A percentile compares a stretch with the other conserved stretches of the same genome.
phyloP scores from a whole-genome alignment of 2,797 vertebrate species.

The Psittacula echo region DNA sequence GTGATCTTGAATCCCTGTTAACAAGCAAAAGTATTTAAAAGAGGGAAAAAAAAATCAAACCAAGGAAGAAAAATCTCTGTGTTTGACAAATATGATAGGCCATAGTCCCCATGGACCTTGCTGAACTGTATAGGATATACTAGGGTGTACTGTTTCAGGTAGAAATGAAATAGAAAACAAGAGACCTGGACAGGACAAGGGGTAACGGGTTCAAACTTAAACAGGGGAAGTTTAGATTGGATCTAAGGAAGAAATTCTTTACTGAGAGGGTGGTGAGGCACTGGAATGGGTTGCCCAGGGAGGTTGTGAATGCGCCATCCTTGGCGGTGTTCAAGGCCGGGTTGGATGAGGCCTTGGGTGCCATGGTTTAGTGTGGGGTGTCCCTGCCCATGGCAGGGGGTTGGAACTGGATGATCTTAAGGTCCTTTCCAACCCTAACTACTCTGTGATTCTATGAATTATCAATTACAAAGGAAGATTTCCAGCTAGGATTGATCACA shows the following conservation, averaged over 20 bases:
- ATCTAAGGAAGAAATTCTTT: too few relatives aligned
- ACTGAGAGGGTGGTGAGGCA: too few relatives aligned
- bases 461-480: background rate
- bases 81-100: fast-evolving
- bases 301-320: too few relatives aligned
- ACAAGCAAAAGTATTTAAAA: background rate
- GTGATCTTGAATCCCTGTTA: background rate
- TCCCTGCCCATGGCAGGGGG: too few relatives aligned
- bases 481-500: background rate
- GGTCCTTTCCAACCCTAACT: too few relatives aligned
- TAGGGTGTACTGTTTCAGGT: background rate
- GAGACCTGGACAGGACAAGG: background rate
- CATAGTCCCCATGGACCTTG: background rate
- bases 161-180: background rate
- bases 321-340: too few relatives aligned
- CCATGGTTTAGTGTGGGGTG: too few relatives aligned
- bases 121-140: background rate
- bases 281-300: too few relatives aligned
- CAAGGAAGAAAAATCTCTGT: background rate
- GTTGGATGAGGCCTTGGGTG: too few relatives aligned
- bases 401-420: too few relatives aligned
- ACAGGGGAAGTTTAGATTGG: too few relatives aligned
- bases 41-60: fast-evolving
- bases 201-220: too few relatives aligned
- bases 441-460: background rate